Evolutionary conservation across 2,797 vertebrate genomes (phyloP), one percentile per base, ranked within the genome.

Genomic region (Dipus sagitta): DNA sequence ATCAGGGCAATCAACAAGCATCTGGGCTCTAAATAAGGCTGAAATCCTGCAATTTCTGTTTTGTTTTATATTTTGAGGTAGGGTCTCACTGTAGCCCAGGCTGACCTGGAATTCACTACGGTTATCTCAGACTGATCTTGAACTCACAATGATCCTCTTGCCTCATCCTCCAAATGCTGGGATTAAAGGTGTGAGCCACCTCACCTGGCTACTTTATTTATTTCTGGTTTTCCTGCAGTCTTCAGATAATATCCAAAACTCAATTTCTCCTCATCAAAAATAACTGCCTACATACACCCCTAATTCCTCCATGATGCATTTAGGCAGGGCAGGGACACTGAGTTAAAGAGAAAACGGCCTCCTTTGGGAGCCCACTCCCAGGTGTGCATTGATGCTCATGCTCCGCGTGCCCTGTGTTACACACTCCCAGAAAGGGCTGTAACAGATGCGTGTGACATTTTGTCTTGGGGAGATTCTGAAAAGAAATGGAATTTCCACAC

Each of bases 281-380:
- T 24, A 30, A 17, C 24, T 4, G 26, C 1, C 1, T 12, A 1
- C 0, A 0, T 2, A 10, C 21, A 24, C 52, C 3, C 4, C 58
- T 11, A 2, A 0, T 32, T 30, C n/a, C 30, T 6, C 0, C 0
- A 52, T 0, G 20, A 3, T 2, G 28, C n/a, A 0, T 2, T 62
- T 26, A 54, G 1, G 6, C 7, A 13, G 18, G 0, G 20, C 78
- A 70, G 78, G 68, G 4, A 26, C 2, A 8, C 1, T 7, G 15
- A 34, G 23, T 0, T 8, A 0, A 12, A n/a, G 9, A 67, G 14
- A 2, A 14, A 14, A n/a, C 0, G 1, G 4, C 1, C 0, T 13
- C 4, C 4, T 24, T 72, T 6, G 0, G 8, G 65, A 23, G 6
- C 8, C 30, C 75, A 32, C 21, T 1, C 30, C n/a, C 54, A 78